Percentiles rank a stretch among this genome's conserved stretches.
Conservation (phyloP, 2,888 invertebrate species). For the Orthosia incerta region DNA sequence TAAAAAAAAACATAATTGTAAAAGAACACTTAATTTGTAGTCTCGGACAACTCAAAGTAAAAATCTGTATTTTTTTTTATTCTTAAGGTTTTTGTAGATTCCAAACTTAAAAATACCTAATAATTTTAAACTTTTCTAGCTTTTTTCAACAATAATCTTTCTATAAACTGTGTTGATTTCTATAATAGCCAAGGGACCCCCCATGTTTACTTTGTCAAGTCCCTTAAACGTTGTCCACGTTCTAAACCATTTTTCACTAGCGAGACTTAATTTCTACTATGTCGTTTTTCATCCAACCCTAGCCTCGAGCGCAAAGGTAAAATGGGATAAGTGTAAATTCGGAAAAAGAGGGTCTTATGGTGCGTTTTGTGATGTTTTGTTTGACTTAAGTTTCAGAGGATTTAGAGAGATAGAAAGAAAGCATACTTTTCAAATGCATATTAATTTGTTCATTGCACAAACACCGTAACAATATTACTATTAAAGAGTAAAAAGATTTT, state of each 20-base stretch:
- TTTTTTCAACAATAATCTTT: slow-evolving; percentile 46
- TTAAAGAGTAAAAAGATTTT: too few species aligned
- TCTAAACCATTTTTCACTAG: slow-evolving; percentile 85
- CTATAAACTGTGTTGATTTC: slow-evolving; percentile 63
- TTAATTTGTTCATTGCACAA: too few species aligned
- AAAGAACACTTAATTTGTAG: too few species aligned
- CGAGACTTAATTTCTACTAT: slow-evolving; percentile 85
- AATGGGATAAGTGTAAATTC: slow-evolving; percentile 52
- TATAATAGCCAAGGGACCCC: slow-evolving; percentile 58
- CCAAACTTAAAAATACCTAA: too few species aligned
- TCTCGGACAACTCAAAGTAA: too few species aligned
- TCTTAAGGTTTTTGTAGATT: too few species aligned
- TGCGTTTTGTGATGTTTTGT: not conserved
- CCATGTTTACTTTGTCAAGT: slow-evolving; percentile 61
- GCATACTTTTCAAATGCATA: too few species aligned
- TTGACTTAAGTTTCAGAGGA: not conserved
- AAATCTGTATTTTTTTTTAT: too few species aligned
- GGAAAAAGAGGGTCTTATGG: not conserved
- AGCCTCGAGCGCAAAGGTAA: slow-evolving; percentile 42
- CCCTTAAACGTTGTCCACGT: slow-evolving; percentile 79
- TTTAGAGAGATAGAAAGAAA: too few species aligned
- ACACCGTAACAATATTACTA: too few species aligned
- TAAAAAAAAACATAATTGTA: too few species aligned
- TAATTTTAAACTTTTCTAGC: not conserved
- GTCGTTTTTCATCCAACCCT: slow-evolving; percentile 88